Conservation (phyloP, 2,888 invertebrate genomes). For the Ichneumoninae sp. region DNA sequence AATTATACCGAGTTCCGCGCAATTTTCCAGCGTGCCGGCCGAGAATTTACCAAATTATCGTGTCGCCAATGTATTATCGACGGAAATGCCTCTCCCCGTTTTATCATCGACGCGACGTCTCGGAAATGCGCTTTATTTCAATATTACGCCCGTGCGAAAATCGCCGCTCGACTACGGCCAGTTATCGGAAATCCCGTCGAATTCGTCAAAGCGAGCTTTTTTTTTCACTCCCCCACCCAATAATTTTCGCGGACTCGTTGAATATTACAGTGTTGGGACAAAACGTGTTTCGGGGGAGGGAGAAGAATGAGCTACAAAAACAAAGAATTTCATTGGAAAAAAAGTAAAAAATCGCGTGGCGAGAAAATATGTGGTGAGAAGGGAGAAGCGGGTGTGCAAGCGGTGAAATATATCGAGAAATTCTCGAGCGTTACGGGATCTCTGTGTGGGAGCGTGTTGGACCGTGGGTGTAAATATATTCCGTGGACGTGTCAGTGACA, state of each 20-base stretch:
- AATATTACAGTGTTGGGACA: background rate
- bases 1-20: background rate
- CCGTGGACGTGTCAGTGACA: conserved; percentile 73
- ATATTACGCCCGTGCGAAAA: conserved; percentile 1
- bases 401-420: conserved; percentile 18
- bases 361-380: background rate
- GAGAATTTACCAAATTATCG: background rate
- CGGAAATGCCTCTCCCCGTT: background rate
- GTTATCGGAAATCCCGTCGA: conserved; percentile 39
- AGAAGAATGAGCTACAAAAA: background rate
- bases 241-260: background rate
- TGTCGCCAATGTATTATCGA: background rate
- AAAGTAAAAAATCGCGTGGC: conserved; percentile 5
- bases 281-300: background rate
- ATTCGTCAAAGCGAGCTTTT: conserved; percentile 28
- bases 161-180: conserved; percentile 19
- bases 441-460: background rate
- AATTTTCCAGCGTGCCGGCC: background rate
- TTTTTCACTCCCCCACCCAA: background rate
- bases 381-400: background rate
- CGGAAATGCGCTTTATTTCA: background rate
- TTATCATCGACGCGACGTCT: background rate
- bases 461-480: conserved; percentile 71
- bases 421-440: conserved; percentile 22
- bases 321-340: conserved; percentile 25